Evolutionary conservation across 2,888 invertebrate species (phyloP).

Genomic region (Oligia strigilis): DNA sequence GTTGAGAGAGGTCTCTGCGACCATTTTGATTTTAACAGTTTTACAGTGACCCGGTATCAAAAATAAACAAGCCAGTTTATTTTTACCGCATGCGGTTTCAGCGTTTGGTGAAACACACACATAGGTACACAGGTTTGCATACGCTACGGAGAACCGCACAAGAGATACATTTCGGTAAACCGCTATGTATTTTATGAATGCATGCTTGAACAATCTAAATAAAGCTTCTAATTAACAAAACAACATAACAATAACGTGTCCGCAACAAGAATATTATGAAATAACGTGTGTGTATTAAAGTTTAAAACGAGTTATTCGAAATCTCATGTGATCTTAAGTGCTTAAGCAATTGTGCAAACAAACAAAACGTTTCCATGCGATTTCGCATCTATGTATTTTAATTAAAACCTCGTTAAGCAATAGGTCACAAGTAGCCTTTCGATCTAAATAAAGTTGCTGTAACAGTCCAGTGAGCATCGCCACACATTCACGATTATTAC

Average conservation of each 20-base stretch:
- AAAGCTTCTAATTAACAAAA: not conserved
- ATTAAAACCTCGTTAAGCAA: slow-evolving; percentile 22
- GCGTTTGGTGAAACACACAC: not conserved
- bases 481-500: slow-evolving; percentile 34
- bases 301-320: not conserved
- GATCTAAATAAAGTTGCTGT: slow-evolving; percentile 25
- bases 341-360: slow-evolving; percentile 5
- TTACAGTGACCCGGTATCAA: slow-evolving; percentile 1
- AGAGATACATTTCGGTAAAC: slow-evolving; percentile 19
- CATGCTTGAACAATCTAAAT: slow-evolving; percentile 7
- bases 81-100: not conserved
- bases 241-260: not conserved
- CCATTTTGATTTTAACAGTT: not conserved
- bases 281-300: not conserved
- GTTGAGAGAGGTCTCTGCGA: not conserved
- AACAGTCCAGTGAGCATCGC: slow-evolving; percentile 37
- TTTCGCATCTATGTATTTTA: slow-evolving; percentile 1
- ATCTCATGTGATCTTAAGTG: slow-evolving; percentile 6
- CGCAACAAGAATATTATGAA: not conserved
- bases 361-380: slow-evolving; percentile 1
- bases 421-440: slow-evolving; percentile 29
- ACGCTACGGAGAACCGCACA: slow-evolving; percentile 8
- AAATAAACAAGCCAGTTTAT: slow-evolving; percentile 5
- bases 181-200: not conserved
- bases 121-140: not conserved